These are phyloP conservation scores for Phylloscopus trochiloides DNA, from an alignment of 2,113 vertebrate species.

Conservation along the genomic window DNA sequence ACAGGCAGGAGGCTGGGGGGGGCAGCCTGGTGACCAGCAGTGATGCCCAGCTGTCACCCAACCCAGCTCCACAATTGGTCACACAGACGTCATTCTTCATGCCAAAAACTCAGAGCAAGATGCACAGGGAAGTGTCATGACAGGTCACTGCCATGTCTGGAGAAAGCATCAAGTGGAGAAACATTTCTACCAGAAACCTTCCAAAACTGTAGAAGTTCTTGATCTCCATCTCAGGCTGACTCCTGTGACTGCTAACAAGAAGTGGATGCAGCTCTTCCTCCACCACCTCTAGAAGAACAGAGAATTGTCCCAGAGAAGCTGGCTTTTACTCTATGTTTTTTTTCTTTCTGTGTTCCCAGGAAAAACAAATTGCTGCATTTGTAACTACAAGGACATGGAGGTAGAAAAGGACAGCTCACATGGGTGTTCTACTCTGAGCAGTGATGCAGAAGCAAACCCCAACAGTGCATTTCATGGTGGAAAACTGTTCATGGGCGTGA, in stretches of 20 bases:
- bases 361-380: neutral
- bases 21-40: rapidly evolving
- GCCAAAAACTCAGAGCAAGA: neutral
- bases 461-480: rapidly evolving
- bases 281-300: neutral
- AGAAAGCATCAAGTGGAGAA: neutral
- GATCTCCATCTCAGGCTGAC: neutral
- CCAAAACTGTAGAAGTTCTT: neutral
- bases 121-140: neutral
- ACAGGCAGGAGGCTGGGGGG: neutral
- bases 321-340: neutral
- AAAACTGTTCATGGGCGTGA: neutral
- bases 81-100: rapidly evolving
- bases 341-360: neutral
- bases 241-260: rapidly evolving
- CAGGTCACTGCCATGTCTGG: neutral
- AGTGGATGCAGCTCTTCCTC: neutral
- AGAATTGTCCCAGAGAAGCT: neutral
- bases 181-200: neutral
- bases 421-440: neutral
- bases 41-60: neutral
- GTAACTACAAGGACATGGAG: neutral
- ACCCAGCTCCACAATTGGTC: neutral
- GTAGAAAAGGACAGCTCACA: neutral
- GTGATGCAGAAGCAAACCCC: neutral